Conservation (phyloP, 30 jellyfish, hydroid and myxozoan species). For the Aurelia sp. region DNA sequence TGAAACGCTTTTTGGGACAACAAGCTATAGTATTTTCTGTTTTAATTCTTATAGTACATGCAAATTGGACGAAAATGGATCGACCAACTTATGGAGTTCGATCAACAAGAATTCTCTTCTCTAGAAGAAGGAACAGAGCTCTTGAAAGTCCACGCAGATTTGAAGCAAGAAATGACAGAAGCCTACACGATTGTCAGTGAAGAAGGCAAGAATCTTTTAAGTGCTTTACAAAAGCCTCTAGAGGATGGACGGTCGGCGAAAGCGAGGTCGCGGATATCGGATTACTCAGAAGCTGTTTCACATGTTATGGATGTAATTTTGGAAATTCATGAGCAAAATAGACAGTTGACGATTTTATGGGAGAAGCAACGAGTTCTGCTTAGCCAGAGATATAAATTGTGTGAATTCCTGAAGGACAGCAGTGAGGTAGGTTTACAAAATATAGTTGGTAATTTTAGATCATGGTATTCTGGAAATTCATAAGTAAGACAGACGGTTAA, state of each 20-base stretch:
- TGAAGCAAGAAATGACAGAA: conserved; percentile 82
- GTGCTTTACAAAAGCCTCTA: conserved; percentile 95
- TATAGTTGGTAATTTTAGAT: too few species aligned
- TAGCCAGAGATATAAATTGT: conserved; percentile 82
- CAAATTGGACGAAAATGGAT: conserved; percentile 77
- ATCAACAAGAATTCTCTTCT: conserved; percentile 48
- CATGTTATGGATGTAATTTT: conserved; percentile 96
- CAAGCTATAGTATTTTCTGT: background rate
- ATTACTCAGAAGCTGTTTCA: conserved; percentile 96
- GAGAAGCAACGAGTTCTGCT: conserved; percentile 85
- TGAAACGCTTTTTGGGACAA: background rate
- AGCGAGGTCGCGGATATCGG: conserved; percentile 97
- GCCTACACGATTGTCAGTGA: conserved; percentile 82
- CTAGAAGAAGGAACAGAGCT: conserved; percentile 59
- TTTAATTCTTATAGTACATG: conserved; percentile 65
- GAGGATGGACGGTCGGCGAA: conserved; percentile 87
- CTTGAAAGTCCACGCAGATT: conserved; percentile 43
- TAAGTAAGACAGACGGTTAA: too few species aligned
- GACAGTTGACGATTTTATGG: conserved; percentile 89
- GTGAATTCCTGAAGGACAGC: conserved; percentile 82
- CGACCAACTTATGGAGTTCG: conserved; percentile 80
- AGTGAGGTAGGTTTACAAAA: conserved; percentile 70
- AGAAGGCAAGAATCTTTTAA: conserved; percentile 89
- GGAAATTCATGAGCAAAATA: conserved; percentile 93
- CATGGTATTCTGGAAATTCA: too few species aligned